Conservation (phyloP, 1,140 invertebrate genomes). For the Macrobrachium nipponense region DNA sequence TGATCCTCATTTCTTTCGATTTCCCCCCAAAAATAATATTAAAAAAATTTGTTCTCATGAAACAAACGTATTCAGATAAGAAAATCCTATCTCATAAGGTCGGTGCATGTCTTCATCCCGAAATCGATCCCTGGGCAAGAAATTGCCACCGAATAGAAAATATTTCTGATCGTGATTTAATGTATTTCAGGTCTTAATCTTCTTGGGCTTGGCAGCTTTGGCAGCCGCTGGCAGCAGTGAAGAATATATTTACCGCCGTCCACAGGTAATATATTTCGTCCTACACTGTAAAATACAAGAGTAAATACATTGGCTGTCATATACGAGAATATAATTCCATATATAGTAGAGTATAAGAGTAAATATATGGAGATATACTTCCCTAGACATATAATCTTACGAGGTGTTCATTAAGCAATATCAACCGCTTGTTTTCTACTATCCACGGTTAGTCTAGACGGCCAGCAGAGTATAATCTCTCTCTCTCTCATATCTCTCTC, state of each 20-base stretch:
- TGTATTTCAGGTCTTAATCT: conserved; percentile 21
- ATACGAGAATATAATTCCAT: not conserved
- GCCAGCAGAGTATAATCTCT: no score
- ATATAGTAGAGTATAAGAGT: not conserved
- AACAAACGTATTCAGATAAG: no score
- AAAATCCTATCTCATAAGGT: no score
- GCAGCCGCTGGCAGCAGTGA: conserved; percentile 29
- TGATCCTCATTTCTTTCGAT: no score
- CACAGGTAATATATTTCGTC: not conserved
- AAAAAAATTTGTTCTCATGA: no score
- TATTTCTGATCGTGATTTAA: not conserved
- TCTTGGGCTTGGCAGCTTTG: conserved; percentile 15
- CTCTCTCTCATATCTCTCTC: no score
- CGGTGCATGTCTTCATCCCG: no score
- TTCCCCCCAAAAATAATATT: no score
- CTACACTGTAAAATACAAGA: not conserved
- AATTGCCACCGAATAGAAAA: not conserved
- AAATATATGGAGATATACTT: not conserved
- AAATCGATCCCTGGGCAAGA: no score
- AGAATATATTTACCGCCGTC: conserved; percentile 1
- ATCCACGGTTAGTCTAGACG: no score
- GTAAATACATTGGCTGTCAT: not conserved
- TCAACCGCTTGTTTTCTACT: not conserved
- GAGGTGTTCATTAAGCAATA: not conserved
- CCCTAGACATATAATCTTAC: not conserved